Percentiles rank a stretch among this genome's conserved stretches.
Evolutionary conservation across 2,113 vertebrate species (phyloP).

Genomic region (Lampris incognitus): DNA sequence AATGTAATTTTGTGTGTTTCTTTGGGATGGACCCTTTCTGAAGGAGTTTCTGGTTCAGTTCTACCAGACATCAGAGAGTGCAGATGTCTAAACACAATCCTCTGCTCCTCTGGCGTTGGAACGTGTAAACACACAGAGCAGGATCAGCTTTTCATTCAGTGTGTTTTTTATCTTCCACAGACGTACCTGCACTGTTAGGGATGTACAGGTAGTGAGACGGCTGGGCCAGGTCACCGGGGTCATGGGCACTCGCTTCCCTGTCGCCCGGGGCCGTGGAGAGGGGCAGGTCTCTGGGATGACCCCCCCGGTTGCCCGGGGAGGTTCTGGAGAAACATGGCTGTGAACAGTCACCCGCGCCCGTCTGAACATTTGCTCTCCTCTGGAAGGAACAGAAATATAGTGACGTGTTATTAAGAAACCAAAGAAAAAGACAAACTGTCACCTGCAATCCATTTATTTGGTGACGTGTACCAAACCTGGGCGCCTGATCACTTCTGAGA

Average conservation of each 20-base stretch:
- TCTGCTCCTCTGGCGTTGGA: too few species aligned
- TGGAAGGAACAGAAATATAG: constrained; percentile 8
- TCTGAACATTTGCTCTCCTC: constrained; percentile 12
- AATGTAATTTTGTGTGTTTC: too few species aligned
- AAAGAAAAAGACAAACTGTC: too few species aligned
- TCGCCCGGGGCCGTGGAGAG: not conserved
- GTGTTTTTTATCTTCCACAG: not conserved
- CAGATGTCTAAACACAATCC: too few species aligned
- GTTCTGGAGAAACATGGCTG: constrained; percentile 1
- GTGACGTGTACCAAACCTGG: too few species aligned
- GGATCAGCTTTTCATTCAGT: not conserved
- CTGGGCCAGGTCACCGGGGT: constrained; percentile 61
- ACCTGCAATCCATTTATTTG: too few species aligned
- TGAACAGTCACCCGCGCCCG: not conserved
- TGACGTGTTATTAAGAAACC: not conserved
- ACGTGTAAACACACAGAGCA: too few species aligned
- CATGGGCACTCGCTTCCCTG: not conserved
- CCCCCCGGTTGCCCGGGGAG: not conserved
- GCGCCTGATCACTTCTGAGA: too few species aligned
- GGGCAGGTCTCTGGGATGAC: constrained; percentile 18
- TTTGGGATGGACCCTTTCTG: too few species aligned
- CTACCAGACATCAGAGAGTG: too few species aligned
- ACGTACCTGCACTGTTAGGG: constrained; percentile 86
- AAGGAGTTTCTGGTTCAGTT: too few species aligned
- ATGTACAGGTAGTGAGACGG: constrained; percentile 88